Conservation (phyloP, 2,113 vertebrate species). For the Eidolon helvum region DNA sequence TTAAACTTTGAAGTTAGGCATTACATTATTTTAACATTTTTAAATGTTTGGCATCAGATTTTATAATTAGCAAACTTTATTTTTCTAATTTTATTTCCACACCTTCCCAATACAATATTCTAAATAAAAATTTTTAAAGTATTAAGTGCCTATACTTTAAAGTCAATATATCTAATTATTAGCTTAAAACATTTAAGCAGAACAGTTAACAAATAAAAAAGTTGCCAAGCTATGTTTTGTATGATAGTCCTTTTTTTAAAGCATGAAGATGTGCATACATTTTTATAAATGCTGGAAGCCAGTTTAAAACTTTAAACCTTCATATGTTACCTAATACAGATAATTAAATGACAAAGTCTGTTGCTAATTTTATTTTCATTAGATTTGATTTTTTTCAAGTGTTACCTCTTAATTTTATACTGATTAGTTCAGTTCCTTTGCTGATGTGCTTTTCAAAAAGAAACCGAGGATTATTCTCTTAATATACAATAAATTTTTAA, state of each 20-base stretch:
- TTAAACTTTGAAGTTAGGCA: slow-evolving; percentile 30
- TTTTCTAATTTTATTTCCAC: background rate
- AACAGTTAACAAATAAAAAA: slow-evolving; percentile 22
- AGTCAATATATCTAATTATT: background rate
- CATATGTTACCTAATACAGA: slow-evolving; percentile 15
- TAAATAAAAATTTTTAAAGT: slow-evolving; percentile 33
- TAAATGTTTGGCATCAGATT: background rate
- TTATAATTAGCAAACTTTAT: background rate
- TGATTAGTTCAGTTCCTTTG: slow-evolving; percentile 47
- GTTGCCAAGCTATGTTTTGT: background rate
- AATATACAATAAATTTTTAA: slow-evolving; percentile 35
- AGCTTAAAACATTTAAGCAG: background rate
- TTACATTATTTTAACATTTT: background rate
- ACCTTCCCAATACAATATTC: slow-evolving; percentile 22
- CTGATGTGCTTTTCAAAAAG: slow-evolving; percentile 41
- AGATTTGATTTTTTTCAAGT: slow-evolving; percentile 64
- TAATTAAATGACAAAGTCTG: slow-evolving; percentile 69
- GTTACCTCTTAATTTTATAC: slow-evolving; percentile 44
- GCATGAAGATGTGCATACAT: background rate
- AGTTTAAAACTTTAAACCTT: slow-evolving; percentile 59
- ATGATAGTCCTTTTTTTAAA: background rate
- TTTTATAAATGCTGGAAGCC: slow-evolving; percentile 57
- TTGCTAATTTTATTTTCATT: slow-evolving; percentile 75
- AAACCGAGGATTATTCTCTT: background rate
- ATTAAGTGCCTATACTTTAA: background rate